Base-by-base conservation (phyloP, 2,113 vertebrate species). In the Catagonus wagneri region DNA sequence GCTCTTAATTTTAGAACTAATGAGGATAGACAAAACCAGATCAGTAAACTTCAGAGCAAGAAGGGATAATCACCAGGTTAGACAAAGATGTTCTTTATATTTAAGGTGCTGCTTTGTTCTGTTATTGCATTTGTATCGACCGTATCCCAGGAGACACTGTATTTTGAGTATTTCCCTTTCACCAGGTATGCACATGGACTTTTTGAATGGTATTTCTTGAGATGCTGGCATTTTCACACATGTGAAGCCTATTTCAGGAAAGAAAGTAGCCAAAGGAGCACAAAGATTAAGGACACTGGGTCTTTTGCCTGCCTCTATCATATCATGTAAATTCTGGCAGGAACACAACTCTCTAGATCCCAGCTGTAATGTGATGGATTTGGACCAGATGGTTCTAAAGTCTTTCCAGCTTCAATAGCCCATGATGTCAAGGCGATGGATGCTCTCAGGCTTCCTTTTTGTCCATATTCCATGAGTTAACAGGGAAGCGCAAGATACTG, bases 401-500 rank as follows among this genome's bases (percentile, higher is more conserved):
- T 80, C 25, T 58, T 94, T n/a, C n/a, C 29, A 50, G 2, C 71
- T 90, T 34, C 71, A 63, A 2, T 13, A 68, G 14, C 1, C 1
- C n/a, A 1, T 12, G 10, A 63, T 56, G 8, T 75, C 27, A 86
- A 78, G 19, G 16, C 10, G 4, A 60, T 16, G 13, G 2, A n/a
- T 39, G 6, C 1, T 17, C 20, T 75, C 27, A 44, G 36, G 0
- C 39, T 80, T 54, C 39, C 1, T 14, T 54, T 23, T 58, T 52
- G 36, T 25, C 27, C 56, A 60, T 7, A n/a, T 50, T 11, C n/a
- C 19, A 32, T 7, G 4, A 63, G n/a, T 11, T 52, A 32, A 92
- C 7, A 50, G 0, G 1, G 61, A 60, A 58, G 14, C 12, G 5
- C 0, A 6, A 52, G 1, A 25, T 12, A 11, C 0, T 2, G 27